A percentile compares a stretch with the other conserved stretches of the same genome.
These are phyloP conservation scores for Mobula birostris DNA, from an alignment of 2,113 vertebrate genomes.

Conservation along the genomic window DNA sequence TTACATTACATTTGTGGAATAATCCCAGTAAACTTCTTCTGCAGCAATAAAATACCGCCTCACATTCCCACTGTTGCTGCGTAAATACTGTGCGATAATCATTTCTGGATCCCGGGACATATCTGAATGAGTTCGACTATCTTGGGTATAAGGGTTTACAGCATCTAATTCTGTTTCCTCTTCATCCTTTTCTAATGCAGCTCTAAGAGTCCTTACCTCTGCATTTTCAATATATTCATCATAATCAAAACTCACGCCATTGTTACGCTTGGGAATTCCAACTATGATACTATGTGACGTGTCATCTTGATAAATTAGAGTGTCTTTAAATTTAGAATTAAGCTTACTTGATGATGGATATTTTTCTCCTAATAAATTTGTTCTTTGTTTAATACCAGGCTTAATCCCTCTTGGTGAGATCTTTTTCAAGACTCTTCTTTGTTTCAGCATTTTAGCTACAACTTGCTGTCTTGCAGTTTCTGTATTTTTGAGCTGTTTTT, in stretches of 20 bases:
- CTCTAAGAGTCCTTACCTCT: conserved; percentile 42
- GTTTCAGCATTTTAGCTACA: neutral
- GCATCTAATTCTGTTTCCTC: conserved; percentile 58
- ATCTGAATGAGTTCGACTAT: conserved; percentile 50
- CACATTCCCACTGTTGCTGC: conserved; percentile 56
- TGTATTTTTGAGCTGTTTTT: conserved; percentile 39
- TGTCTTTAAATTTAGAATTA: conserved; percentile 40
- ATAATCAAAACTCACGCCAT: conserved; percentile 64
- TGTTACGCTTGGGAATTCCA: conserved; percentile 58
- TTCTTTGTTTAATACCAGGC: conserved; percentile 32
- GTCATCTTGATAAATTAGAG: conserved; percentile 49
- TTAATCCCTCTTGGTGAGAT: conserved; percentile 47
- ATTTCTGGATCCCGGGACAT: conserved; percentile 56
- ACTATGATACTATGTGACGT: conserved; percentile 54
- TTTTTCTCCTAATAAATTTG: neutral
- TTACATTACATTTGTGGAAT: conserved; percentile 61
- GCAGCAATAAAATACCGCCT: conserved; percentile 80
- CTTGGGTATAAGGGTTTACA: conserved; percentile 70
- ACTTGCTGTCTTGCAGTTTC: neutral
- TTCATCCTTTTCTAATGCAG: neutral
- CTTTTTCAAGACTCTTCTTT: conserved; percentile 57
- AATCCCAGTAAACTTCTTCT: conserved; percentile 83
- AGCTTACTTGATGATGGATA: conserved; percentile 46
- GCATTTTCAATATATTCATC: conserved; percentile 54
- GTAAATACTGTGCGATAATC: conserved; percentile 64